A percentile compares a stretch with the other conserved stretches of the same genome.
These are phyloP conservation scores for Syncerus caffer DNA, from an alignment of 2,797 vertebrate genomes.

Conservation along the genomic window DNA sequence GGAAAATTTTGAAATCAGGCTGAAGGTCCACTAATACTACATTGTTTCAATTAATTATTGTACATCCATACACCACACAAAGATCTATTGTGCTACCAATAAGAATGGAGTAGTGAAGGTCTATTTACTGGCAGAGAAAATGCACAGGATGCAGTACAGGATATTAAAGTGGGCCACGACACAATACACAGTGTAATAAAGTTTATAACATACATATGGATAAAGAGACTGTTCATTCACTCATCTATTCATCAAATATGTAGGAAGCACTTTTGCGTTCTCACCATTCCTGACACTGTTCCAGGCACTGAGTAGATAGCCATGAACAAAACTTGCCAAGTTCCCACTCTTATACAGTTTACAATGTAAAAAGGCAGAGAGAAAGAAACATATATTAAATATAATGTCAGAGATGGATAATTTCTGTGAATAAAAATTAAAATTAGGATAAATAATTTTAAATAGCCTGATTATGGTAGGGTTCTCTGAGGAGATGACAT, in stretches of 20 bases:
- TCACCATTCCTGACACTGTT: background rate
- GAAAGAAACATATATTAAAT: background rate
- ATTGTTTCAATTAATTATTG: background rate
- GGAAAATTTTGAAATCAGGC: background rate
- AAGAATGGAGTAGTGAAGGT: background rate
- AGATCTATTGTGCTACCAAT: background rate
- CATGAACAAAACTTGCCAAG: background rate
- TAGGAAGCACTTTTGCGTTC: background rate
- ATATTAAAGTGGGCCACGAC: background rate
- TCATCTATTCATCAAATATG: background rate
- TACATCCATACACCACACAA: background rate
- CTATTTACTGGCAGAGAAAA: background rate
- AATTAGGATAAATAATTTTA: background rate
- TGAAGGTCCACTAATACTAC: background rate
- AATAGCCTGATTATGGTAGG: background rate
- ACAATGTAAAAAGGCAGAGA: background rate
- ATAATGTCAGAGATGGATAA: background rate
- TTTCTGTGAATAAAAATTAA: background rate
- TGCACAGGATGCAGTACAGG: background rate
- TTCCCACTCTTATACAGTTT: background rate
- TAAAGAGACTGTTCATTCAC: background rate
- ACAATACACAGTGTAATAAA: background rate
- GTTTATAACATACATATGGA: background rate
- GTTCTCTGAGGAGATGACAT: background rate
- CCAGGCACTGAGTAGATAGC: background rate